Conservation (phyloP, 2,113 vertebrate genomes). For the Cyphomyrus discorhynchus region DNA sequence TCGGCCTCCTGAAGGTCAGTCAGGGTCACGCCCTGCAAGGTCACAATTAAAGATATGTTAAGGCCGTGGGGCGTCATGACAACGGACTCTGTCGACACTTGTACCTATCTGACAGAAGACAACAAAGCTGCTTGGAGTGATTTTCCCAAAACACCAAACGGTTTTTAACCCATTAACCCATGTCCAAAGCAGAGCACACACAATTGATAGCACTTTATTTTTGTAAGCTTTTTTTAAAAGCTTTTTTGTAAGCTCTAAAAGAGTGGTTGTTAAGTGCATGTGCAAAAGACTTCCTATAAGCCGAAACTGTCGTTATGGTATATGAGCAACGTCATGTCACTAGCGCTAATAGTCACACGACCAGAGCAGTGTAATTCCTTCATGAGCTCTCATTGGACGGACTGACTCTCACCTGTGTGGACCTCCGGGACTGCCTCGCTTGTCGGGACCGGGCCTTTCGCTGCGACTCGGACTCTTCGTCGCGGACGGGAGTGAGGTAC, state of each 20-base stretch:
- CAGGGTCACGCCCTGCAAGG: constrained; percentile 81
- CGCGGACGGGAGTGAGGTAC: constrained; percentile 95
- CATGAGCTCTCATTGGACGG: not conserved
- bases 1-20: constrained; percentile 98
- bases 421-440: constrained; percentile 94
- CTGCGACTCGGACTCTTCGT: constrained; percentile 97
- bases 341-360: not conserved
- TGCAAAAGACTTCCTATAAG: not conserved
- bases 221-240: not conserved
- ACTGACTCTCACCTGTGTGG: constrained; percentile 77
- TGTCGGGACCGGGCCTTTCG: constrained; percentile 98
- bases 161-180: not conserved
- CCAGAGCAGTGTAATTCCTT: not conserved
- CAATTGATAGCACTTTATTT: not conserved
- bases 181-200: not conserved
- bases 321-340: not conserved
- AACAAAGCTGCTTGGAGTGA: not conserved
- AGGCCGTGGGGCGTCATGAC: not conserved
- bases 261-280: not conserved
- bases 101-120: not conserved
- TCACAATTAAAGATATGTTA: not conserved
- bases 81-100: not conserved
- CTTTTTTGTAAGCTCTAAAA: not conserved
- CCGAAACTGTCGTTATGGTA: not conserved
- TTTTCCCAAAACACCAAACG: not conserved